A percentile compares a stretch with the other conserved stretches of the same genome.
Conservation (phyloP, 2,113 vertebrate genomes). For the Cryptomyrus ogoouensis region DNA sequence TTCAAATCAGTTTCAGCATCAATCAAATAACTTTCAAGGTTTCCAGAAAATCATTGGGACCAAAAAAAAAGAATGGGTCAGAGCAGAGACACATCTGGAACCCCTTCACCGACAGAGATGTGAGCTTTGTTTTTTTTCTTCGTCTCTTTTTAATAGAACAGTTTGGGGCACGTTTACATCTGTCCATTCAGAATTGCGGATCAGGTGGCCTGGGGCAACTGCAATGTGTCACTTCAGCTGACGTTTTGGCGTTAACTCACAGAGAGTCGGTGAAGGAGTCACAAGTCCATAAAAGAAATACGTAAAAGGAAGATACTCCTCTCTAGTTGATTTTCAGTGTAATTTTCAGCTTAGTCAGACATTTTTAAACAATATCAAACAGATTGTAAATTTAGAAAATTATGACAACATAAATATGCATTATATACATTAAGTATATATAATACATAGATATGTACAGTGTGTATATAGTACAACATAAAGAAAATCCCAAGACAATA, state of each 20-base stretch:
- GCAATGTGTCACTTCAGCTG: neutral
- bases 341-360: neutral
- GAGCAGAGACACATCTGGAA: constrained; percentile 66
- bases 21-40: neutral
- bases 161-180: constrained; percentile 2
- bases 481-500: constrained; percentile 56
- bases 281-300: constrained; percentile 21
- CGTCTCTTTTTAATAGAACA: constrained; percentile 45
- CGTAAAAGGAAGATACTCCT: neutral
- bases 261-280: constrained; percentile 36
- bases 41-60: constrained; percentile 54
- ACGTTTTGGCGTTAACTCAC: neutral
- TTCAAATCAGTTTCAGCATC: constrained; percentile 43
- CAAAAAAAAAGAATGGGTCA: constrained; percentile 45
- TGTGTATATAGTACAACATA: constrained; percentile 51
- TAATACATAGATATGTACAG: constrained; percentile 52
- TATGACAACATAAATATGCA: constrained; percentile 51
- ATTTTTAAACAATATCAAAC: constrained; percentile 38
- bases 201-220: constrained; percentile 7
- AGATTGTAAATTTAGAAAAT: constrained; percentile 45
- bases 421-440: constrained; percentile 45
- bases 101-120: constrained; percentile 65
- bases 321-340: neutral
- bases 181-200: neutral
- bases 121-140: constrained; percentile 31